phyloP scores from a whole-genome alignment of 2,113 vertebrate genomes.

The Ptilonorhynchus violaceus region DNA sequence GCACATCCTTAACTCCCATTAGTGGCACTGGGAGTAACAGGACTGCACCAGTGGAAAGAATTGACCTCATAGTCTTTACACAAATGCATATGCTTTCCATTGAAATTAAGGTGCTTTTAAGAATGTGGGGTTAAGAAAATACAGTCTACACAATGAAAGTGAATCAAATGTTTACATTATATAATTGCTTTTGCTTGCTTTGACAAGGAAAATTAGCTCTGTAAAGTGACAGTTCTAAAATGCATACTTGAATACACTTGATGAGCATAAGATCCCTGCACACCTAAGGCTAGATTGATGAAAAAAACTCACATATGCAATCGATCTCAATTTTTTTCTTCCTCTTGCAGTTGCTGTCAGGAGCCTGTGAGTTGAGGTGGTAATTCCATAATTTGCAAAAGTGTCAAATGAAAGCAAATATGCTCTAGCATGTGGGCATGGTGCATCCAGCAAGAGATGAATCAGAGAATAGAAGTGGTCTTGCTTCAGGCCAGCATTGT shows the following conservation, averaged over 20 bases:
- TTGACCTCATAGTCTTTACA: neutral
- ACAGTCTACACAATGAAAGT: slow-evolving; percentile 5
- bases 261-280: neutral
- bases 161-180: slow-evolving; percentile 62
- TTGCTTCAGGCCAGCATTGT: neutral
- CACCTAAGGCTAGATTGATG: neutral
- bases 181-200: slow-evolving; percentile 56
- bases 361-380: neutral
- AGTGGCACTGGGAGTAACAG: slow-evolving; percentile 17
- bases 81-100: slow-evolving; percentile 1
- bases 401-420: neutral
- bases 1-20: slow-evolving; percentile 36
- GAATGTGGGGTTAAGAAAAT: slow-evolving; percentile 45
- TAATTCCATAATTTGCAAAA: slow-evolving; percentile 5
- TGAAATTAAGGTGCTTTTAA: slow-evolving; percentile 44
- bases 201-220: slow-evolving; percentile 44
- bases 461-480: neutral
- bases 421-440: neutral
- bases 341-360: neutral
- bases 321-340: neutral
- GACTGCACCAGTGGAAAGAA: neutral
- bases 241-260: slow-evolving; percentile 20
- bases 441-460: neutral
- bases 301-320: neutral
- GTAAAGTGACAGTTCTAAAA: slow-evolving; percentile 23